These are phyloP conservation scores for Hypomesus transpacificus DNA, from an alignment of 2,113 vertebrate species.

Conservation along the genomic window DNA sequence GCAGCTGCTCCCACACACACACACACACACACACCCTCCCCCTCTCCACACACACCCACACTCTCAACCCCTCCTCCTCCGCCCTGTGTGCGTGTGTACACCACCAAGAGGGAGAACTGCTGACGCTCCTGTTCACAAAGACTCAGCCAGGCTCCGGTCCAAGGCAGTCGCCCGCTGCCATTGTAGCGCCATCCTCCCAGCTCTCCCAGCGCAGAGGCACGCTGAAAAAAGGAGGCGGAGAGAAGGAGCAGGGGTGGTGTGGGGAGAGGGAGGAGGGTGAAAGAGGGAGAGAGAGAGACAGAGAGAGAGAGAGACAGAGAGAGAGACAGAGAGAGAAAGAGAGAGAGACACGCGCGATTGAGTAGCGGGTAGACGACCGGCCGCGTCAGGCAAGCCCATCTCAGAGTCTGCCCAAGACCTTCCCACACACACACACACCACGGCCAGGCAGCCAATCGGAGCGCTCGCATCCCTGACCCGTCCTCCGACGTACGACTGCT, in stretches of 20 bases:
- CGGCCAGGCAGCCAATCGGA: constrained; percentile 56
- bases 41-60: not conserved
- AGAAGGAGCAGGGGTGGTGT: not conserved
- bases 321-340: not conserved
- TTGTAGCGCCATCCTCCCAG: constrained; percentile 25
- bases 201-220: constrained; percentile 28
- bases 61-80: not conserved
- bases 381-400: constrained; percentile 52
- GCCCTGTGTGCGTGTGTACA: not conserved
- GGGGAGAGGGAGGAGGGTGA: not conserved
- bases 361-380: constrained; percentile 54
- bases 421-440: constrained; percentile 66
- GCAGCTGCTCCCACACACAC: constrained; percentile 3
- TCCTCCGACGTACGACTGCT: constrained; percentile 64
- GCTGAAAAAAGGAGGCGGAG: constrained; percentile 18
- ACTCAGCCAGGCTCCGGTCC: constrained; percentile 17
- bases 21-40: not conserved
- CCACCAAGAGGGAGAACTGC: constrained; percentile 8
- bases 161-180: constrained; percentile 7
- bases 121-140: constrained; percentile 32
- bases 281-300: constrained; percentile 12
- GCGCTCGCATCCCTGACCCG: constrained; percentile 52
- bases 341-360: constrained; percentile 16
- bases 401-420: constrained; percentile 55
- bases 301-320: constrained; percentile 14